Conservation (phyloP, 2,113 vertebrate genomes). For the Panthera uncia region DNA sequence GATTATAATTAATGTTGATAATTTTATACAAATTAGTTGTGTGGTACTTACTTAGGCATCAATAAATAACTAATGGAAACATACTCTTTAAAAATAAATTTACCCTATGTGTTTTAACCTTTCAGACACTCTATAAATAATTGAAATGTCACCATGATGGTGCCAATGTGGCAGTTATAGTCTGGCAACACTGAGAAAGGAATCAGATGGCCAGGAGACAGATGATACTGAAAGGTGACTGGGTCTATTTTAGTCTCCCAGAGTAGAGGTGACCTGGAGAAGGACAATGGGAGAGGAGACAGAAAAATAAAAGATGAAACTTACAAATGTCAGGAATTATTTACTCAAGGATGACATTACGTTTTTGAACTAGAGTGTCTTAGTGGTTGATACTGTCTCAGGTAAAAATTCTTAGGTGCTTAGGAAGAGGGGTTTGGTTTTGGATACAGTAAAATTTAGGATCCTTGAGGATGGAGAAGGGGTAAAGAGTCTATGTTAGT, state of each 20-base stretch:
- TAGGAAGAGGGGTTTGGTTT: neutral
- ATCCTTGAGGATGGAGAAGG: neutral
- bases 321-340: slow-evolving; percentile 26
- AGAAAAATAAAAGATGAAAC: neutral
- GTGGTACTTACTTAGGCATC: neutral
- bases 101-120: neutral
- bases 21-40: neutral
- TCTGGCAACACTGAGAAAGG: neutral
- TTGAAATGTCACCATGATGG: neutral
- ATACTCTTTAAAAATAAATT: neutral
- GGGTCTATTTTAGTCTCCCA: slow-evolving; percentile 59
- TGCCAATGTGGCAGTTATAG: neutral
- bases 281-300: neutral
- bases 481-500: neutral
- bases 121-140: neutral
- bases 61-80: neutral
- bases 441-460: neutral
- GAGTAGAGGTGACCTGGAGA: slow-evolving; percentile 27
- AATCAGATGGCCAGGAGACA: neutral
- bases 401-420: neutral
- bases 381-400: neutral
- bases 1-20: neutral
- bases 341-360: neutral
- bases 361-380: neutral
- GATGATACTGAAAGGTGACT: neutral